Evolutionary conservation across 2,888 invertebrate species (phyloP).

Genomic region (Hydrotaea diabolus): DNA sequence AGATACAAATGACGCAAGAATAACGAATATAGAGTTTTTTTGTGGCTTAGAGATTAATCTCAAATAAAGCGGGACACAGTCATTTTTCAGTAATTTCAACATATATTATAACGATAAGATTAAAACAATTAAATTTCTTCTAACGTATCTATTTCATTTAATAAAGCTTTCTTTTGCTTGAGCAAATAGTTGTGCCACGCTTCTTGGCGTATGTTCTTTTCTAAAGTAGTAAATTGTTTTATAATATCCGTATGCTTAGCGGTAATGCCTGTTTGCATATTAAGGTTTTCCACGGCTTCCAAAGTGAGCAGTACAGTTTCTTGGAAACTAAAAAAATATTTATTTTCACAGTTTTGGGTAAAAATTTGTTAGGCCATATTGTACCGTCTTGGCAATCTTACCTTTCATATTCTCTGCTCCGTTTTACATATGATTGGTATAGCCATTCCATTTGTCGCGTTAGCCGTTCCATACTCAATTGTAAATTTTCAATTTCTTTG

Average conservation of each 20-base stretch:
- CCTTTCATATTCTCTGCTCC: slow-evolving; percentile 65
- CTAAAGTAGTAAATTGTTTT: slow-evolving; percentile 28
- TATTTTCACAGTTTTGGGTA: too few species aligned
- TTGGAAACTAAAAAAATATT: slow-evolving; percentile 33
- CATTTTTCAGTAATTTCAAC: too few species aligned
- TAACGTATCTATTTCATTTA: background rate
- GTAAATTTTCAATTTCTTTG: slow-evolving; percentile 49
- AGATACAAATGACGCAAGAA: too few species aligned
- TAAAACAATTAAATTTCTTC: background rate
- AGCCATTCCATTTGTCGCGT: slow-evolving; percentile 60
- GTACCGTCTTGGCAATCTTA: slow-evolving; percentile 30
- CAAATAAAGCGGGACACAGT: too few species aligned
- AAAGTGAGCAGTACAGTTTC: slow-evolving; percentile 43
- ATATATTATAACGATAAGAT: too few species aligned
- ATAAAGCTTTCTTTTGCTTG: background rate
- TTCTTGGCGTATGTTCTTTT: slow-evolving; percentile 27
- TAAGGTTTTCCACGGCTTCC: slow-evolving; percentile 21
- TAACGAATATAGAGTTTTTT: too few species aligned
- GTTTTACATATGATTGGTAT: slow-evolving; percentile 59
- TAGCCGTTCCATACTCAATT: slow-evolving; percentile 51
- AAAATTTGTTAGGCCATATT: too few species aligned
- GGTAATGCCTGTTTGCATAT: slow-evolving; percentile 33
- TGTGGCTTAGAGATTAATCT: too few species aligned
- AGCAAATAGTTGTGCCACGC: slow-evolving; percentile 35
- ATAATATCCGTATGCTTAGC: slow-evolving; percentile 39